phyloP scores from a whole-genome alignment of 2,113 vertebrate genomes.

The Perognathus longimembris region DNA sequence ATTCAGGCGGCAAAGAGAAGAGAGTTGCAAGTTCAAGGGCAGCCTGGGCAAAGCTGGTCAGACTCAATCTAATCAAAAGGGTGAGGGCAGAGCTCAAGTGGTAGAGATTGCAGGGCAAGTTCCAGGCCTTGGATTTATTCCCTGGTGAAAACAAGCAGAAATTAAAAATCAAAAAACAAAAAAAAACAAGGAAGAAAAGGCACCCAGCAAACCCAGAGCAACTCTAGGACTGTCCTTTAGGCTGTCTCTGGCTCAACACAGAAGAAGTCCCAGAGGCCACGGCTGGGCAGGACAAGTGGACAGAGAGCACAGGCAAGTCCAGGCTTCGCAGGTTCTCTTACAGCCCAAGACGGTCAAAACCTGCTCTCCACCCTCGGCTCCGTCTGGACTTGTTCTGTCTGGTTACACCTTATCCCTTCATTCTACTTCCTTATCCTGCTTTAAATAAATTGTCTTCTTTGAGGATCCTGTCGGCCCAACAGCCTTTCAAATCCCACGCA shows the following conservation, averaged over 20 bases:
- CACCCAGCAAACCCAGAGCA: not conserved
- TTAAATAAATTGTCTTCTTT: not conserved
- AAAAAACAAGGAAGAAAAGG: not conserved
- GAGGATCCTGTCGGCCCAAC: not conserved
- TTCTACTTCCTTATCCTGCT: not conserved
- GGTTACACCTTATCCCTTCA: not conserved
- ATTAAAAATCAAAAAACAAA: not conserved
- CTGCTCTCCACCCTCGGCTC: not conserved
- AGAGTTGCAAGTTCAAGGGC: too few species aligned
- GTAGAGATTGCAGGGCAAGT: too few species aligned
- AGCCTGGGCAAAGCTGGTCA: too few species aligned
- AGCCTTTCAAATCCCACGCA: not conserved
- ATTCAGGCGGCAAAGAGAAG: not conserved
- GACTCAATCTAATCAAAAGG: too few species aligned
- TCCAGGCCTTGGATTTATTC: too few species aligned
- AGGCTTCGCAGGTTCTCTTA: not conserved
- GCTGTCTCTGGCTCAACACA: too few species aligned
- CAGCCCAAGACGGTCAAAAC: too few species aligned
- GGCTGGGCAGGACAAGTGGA: not conserved
- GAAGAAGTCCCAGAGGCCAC: not conserved
- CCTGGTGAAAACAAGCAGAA: too few species aligned
- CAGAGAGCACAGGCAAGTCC: not conserved
- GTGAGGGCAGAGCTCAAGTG: too few species aligned
- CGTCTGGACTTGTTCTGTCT: not conserved
- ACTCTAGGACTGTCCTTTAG: not conserved